A percentile compares a stretch with the other conserved stretches of the same genome.
Conservation (phyloP, 2,113 vertebrate genomes). For the Fregata magnificens region DNA sequence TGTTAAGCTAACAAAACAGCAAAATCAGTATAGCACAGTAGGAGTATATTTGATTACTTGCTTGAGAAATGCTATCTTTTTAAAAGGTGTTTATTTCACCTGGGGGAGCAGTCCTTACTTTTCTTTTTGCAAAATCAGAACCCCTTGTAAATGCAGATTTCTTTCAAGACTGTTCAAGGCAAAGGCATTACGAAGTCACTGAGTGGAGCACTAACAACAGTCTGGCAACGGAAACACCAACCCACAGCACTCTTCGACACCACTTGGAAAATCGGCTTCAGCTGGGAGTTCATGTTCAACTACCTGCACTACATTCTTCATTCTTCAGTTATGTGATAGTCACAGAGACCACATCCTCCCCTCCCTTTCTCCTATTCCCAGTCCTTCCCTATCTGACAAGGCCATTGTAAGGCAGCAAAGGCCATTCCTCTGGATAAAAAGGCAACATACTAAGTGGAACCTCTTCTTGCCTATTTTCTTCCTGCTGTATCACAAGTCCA, state of each 20-base stretch:
- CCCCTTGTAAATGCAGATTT: neutral
- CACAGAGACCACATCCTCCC: neutral
- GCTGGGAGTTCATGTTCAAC: neutral
- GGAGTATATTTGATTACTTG: neutral
- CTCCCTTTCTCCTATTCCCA: neutral
- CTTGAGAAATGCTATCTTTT: neutral
- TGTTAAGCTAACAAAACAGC: neutral
- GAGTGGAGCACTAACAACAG: neutral
- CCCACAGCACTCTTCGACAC: neutral
- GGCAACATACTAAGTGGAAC: neutral
- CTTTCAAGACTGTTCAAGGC: neutral
- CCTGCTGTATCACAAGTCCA: neutral
- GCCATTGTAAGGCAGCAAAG: neutral
- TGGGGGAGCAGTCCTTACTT: neutral
- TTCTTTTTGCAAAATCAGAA: neutral
- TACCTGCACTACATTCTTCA: neutral
- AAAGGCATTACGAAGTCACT: rapidly evolving
- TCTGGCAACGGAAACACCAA: neutral
- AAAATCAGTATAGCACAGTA: neutral
- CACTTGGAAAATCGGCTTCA: neutral
- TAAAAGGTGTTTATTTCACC: neutral
- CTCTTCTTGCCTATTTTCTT: neutral
- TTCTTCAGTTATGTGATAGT: neutral
- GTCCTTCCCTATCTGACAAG: neutral
- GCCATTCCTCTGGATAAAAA: neutral